Conservation (phyloP, 2,888 invertebrate species). For the Harpalus rubripes region DNA sequence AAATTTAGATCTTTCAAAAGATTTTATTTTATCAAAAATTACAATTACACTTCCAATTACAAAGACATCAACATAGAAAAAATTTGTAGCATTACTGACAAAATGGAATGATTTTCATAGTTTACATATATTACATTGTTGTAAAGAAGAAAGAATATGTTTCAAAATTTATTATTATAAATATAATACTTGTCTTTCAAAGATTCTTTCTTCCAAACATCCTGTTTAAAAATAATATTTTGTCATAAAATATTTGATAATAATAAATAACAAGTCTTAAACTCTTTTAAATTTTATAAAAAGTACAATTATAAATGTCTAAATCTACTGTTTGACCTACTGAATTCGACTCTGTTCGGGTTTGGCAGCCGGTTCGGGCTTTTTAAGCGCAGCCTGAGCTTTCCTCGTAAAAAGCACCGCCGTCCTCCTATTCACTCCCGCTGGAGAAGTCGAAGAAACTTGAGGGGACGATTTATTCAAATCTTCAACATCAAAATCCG, state of each 20-base stretch:
- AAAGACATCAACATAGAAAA: slow-evolving; percentile 43
- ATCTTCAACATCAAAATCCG: slow-evolving; percentile 74
- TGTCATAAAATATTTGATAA: slow-evolving; percentile 17
- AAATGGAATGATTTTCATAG: slow-evolving; percentile 41
- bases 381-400: slow-evolving; percentile 76
- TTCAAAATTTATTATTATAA: slow-evolving; percentile 4
- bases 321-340: slow-evolving; percentile 54
- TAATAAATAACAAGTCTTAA: slow-evolving; percentile 51
- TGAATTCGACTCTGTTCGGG: slow-evolving; percentile 61
- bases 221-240: slow-evolving; percentile 28
- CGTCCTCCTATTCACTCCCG: slow-evolving; percentile 84
- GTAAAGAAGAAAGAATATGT: neutral
- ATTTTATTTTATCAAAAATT: slow-evolving; percentile 54
- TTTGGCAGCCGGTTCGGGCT: slow-evolving; percentile 51
- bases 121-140: neutral
- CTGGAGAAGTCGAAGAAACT: slow-evolving; percentile 76
- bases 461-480: slow-evolving; percentile 73
- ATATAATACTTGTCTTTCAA: slow-evolving; percentile 6
- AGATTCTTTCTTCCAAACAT: neutral
- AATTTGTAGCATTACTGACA: slow-evolving; percentile 20
- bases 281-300: slow-evolving; percentile 43
- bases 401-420: slow-evolving; percentile 89
- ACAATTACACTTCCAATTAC: slow-evolving; percentile 42
- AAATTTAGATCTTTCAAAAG: slow-evolving; percentile 52
- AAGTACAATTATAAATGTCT: slow-evolving; percentile 23